These are phyloP conservation scores for Drosophila oshimai DNA, from an alignment of 1,140 invertebrate species.

Conservation along the genomic window DNA sequence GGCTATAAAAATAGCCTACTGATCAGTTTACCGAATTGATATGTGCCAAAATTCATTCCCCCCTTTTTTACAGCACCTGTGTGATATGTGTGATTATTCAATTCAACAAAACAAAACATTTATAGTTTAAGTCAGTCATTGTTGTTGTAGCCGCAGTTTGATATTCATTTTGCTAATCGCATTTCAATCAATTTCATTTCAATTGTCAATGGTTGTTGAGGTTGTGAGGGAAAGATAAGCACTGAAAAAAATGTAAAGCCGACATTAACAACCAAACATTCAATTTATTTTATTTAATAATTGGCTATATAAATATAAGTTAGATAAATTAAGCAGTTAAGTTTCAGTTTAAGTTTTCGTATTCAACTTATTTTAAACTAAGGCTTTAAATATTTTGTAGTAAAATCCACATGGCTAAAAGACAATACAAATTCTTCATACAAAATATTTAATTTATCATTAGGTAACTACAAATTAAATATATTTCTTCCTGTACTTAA, in stretches of 20 bases:
- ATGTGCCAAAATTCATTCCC: conserved; percentile 45
- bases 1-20: conserved; percentile 46
- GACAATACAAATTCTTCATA: background rate
- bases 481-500: conserved; percentile 5
- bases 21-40: conserved; percentile 56
- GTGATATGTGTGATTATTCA: conserved; percentile 64
- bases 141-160: conserved; percentile 36
- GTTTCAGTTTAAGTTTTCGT: too few species aligned
- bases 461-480: background rate
- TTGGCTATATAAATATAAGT: too few species aligned
- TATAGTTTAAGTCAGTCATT: conserved; percentile 23
- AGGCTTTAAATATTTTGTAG: too few species aligned
- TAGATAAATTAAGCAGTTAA: too few species aligned
- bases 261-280: too few species aligned
- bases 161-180: conserved; percentile 73
- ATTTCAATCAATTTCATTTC: conserved; percentile 76
- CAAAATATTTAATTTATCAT: background rate
- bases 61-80: conserved; percentile 30
- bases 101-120: conserved; percentile 52
- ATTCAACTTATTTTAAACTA: too few species aligned
- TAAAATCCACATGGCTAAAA: too few species aligned
- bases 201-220: conserved; percentile 47
- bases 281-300: too few species aligned
- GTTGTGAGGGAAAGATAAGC: background rate
- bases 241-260: background rate